These are phyloP conservation scores for Drosophila antonietae DNA, from an alignment of 2,888 invertebrate genomes.

Conservation along the genomic window DNA sequence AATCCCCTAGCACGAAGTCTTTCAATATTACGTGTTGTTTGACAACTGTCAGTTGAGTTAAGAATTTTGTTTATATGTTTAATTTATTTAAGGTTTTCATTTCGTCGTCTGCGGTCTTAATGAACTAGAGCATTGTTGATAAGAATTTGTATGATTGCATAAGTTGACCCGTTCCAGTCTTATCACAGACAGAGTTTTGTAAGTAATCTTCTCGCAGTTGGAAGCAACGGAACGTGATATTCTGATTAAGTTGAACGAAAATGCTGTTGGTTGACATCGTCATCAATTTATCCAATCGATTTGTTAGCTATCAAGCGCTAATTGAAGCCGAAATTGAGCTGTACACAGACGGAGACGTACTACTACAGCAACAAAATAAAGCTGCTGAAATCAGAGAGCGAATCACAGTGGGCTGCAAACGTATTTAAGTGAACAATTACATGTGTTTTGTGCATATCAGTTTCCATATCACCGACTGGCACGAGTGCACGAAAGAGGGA, in stretches of 20 bases:
- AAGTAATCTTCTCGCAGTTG: not conserved
- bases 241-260: conserved; percentile 33
- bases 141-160: conserved; percentile 35
- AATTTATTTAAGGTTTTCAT: not conserved
- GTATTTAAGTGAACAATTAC: not conserved
- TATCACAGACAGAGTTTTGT: conserved; percentile 30
- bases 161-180: conserved; percentile 15
- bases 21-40: conserved; percentile 14
- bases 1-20: not conserved
- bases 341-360: not conserved
- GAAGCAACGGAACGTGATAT: conserved; percentile 35
- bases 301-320: conserved; percentile 59
- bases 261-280: conserved; percentile 50
- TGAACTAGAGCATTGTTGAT: conserved; percentile 39
- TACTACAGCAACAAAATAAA: conserved; percentile 19
- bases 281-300: conserved; percentile 29
- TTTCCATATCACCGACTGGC: conserved; percentile 54
- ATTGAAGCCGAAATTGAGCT: conserved; percentile 62
- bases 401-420: conserved; percentile 26
- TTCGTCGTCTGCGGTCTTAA: not conserved
- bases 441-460: conserved; percentile 32
- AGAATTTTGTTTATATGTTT: conserved; percentile 2
- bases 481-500: not conserved
- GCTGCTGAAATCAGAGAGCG: conserved; percentile 30
- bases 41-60: conserved; percentile 21